Evolutionary conservation across 2,113 vertebrate genomes (phyloP).

Genomic region (Alligator mississippiensis): DNA sequence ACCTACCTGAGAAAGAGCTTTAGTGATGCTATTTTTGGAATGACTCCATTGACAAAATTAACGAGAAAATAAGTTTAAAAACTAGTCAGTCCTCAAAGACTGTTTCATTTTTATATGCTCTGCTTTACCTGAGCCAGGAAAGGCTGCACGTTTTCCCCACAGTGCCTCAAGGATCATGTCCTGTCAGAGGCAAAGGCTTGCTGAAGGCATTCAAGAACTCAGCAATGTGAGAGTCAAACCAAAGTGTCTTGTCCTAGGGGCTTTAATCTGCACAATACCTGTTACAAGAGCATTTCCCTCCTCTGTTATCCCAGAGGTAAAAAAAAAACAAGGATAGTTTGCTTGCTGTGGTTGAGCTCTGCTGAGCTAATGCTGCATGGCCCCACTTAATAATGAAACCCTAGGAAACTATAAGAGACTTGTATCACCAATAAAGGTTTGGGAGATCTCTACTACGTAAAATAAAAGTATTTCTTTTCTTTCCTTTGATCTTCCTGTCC

Average conservation of each 20-base stretch:
- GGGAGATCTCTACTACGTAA: background rate
- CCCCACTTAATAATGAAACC: background rate
- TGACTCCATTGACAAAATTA: background rate
- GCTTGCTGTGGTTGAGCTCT: background rate
- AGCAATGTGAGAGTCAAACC: background rate
- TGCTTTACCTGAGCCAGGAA: background rate
- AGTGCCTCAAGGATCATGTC: background rate
- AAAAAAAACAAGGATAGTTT: background rate
- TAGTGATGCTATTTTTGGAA: background rate
- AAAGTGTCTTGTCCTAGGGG: background rate
- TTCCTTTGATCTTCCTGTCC: background rate
- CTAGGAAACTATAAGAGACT: background rate
- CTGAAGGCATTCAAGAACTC: background rate
- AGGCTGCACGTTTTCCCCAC: background rate
- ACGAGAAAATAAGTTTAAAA: constrained; percentile 1
- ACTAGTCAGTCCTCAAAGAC: background rate
- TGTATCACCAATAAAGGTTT: background rate
- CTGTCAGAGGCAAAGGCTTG: background rate
- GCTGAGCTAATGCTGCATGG: background rate
- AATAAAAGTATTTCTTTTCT: background rate
- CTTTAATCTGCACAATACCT: background rate
- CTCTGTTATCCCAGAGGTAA: background rate
- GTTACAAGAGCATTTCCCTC: background rate
- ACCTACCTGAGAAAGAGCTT: background rate
- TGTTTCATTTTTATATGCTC: background rate